A percentile compares a stretch with the other conserved stretches of the same genome.
Conservation (phyloP, 2,113 vertebrate genomes). For the Pollachius pollachius region DNA sequence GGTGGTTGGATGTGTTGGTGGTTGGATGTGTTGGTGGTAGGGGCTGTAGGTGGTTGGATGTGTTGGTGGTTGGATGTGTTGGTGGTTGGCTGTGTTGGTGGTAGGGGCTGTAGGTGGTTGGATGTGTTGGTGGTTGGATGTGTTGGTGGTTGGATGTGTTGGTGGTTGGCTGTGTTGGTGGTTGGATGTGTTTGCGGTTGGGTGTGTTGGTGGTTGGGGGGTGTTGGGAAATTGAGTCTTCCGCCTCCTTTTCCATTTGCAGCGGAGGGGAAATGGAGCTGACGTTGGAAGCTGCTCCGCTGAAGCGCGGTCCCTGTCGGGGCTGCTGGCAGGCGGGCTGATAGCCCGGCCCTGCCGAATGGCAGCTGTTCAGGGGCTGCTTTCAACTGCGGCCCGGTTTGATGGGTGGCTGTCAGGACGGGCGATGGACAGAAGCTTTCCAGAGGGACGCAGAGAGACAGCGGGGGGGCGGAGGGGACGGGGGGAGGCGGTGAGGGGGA, state of each 20-base stretch:
- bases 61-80: too few relatives aligned
- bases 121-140: too few relatives aligned
- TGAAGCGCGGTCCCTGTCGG: slow-evolving; percentile 2
- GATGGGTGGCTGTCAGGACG: slow-evolving; percentile 68
- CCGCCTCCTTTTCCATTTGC: slow-evolving; percentile 63
- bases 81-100: too few relatives aligned
- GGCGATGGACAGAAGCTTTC: slow-evolving; percentile 52
- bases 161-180: too few relatives aligned
- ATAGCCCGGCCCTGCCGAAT: slow-evolving; percentile 5
- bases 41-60: too few relatives aligned
- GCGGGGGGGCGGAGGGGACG: not conserved
- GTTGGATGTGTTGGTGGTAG: too few relatives aligned
- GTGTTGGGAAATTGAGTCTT: slow-evolving; percentile 55
- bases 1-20: too few relatives aligned
- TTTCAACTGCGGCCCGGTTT: slow-evolving; percentile 69
- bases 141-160: too few relatives aligned
- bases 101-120: too few relatives aligned
- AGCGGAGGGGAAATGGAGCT: slow-evolving; percentile 31
- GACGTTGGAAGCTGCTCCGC: not conserved
- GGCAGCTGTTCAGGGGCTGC: slow-evolving; percentile 36
- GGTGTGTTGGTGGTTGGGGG: too few relatives aligned
- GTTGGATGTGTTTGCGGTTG: too few relatives aligned
- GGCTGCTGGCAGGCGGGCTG: slow-evolving; percentile 14
- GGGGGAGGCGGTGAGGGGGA: not conserved
- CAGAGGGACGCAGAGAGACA: slow-evolving; percentile 11